These are phyloP conservation scores for Sebastes iracundus DNA, from an alignment of 2,797 vertebrate genomes.

Conservation along the genomic window DNA sequence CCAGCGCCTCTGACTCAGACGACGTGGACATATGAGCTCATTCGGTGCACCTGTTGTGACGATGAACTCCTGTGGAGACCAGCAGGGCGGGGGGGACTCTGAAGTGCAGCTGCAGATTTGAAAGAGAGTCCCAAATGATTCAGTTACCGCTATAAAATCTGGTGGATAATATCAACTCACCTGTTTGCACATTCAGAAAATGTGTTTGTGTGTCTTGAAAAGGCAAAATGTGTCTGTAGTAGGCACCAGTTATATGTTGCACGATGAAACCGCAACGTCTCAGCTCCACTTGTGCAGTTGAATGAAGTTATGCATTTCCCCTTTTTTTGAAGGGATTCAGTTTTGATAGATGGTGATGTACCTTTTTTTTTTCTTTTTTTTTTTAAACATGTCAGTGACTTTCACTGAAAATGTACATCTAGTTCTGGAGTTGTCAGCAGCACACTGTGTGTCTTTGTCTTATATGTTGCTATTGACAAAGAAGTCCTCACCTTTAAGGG, in stretches of 20 bases:
- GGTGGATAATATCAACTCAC: slow-evolving; percentile 42
- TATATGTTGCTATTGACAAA: slow-evolving; percentile 17
- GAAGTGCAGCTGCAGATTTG: slow-evolving; percentile 18
- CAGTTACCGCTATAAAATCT: slow-evolving; percentile 45
- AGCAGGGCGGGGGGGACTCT: slow-evolving; percentile 28
- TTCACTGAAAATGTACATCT: slow-evolving; percentile 34
- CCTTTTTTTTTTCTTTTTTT: neutral
- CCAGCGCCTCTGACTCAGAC: slow-evolving; percentile 85
- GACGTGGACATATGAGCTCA: slow-evolving; percentile 90
- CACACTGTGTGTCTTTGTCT: slow-evolving; percentile 26
- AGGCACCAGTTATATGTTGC: slow-evolving; percentile 49
- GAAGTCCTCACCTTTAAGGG: neutral
- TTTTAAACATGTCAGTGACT: slow-evolving; percentile 20
- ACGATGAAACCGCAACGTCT: slow-evolving; percentile 32
- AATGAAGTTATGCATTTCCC: slow-evolving; percentile 54
- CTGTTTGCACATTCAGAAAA: slow-evolving; percentile 65
- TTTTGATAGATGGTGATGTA: slow-evolving; percentile 44
- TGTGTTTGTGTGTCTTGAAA: slow-evolving; percentile 44
- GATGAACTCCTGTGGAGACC: slow-evolving; percentile 64
- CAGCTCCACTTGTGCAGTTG: slow-evolving; percentile 41
- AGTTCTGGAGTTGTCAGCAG: slow-evolving; percentile 21
- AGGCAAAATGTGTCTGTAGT: slow-evolving; percentile 51
- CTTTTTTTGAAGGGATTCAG: slow-evolving; percentile 56
- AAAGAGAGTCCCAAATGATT: slow-evolving; percentile 33
- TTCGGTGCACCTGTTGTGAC: slow-evolving; percentile 1